A percentile compares a stretch with the other conserved stretches of the same genome.
Evolutionary conservation across 2,113 vertebrate genomes (phyloP).

Genomic region (Rhombomys opimus): DNA sequence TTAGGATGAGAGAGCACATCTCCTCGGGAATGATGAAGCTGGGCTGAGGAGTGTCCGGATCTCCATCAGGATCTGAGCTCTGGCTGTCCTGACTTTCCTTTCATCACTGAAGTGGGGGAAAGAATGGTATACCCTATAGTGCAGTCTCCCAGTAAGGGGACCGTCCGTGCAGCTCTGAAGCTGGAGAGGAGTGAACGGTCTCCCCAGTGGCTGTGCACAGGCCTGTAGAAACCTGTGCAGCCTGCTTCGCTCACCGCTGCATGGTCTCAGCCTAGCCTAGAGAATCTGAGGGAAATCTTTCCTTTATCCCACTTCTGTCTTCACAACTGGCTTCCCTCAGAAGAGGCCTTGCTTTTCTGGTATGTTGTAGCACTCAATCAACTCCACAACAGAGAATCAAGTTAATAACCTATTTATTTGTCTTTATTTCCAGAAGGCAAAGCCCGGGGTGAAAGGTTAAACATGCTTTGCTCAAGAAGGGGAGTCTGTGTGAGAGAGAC

Average conservation of each 20-base stretch:
- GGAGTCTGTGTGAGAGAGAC: not conserved
- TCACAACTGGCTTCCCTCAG: not conserved
- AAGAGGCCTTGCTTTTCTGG: constrained; percentile 2
- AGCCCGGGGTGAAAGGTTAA: constrained; percentile 6
- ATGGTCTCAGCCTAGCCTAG: constrained; percentile 4
- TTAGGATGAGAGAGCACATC: constrained; percentile 7
- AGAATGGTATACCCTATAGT: not conserved
- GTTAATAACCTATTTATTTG: not conserved
- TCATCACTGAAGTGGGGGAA: not conserved
- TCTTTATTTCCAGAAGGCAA: constrained; percentile 27
- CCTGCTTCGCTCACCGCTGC: not conserved
- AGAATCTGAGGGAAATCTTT: constrained; percentile 31
- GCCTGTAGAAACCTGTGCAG: not conserved
- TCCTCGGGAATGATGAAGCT: not conserved
- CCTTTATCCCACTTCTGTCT: constrained; percentile 17
- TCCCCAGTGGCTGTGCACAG: not conserved
- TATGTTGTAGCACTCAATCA: not conserved
- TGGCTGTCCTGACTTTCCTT: not conserved
- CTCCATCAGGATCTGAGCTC: not conserved
- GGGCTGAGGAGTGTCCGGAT: not conserved
- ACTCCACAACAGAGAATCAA: not conserved
- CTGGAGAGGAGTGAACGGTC: not conserved
- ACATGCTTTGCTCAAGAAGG: not conserved
- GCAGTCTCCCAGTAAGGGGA: not conserved
- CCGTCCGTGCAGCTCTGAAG: constrained; percentile 3